Conservation (phyloP, 2,113 vertebrate species). For the Hypanus sabinus region DNA sequence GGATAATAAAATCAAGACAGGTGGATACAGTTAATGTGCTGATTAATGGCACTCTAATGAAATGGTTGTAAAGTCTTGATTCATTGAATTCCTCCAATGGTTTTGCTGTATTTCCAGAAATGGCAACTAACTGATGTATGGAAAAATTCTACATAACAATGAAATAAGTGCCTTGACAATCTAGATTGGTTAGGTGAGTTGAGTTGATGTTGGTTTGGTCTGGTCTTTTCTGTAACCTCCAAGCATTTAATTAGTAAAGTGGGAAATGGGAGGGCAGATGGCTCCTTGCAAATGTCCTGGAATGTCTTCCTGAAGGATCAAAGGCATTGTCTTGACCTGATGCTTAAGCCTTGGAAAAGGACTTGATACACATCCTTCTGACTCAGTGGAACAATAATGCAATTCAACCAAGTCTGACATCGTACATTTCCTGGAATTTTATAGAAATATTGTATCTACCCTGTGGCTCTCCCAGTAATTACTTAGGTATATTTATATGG, state of each 20-base stretch:
- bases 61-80: neutral
- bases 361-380: neutral
- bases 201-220: neutral
- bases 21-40: neutral
- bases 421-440: neutral
- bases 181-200: neutral
- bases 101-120: neutral
- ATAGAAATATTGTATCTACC: neutral
- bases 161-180: neutral
- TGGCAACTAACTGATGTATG: neutral
- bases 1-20: neutral
- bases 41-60: neutral
- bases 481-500: neutral
- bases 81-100: neutral
- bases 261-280: neutral
- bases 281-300: neutral
- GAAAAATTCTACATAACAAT: neutral
- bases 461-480: neutral
- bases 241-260: neutral
- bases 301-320: neutral
- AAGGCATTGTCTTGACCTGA: neutral
- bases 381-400: neutral
- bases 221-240: neutral
- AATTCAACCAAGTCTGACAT: neutral
- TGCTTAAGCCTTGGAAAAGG: neutral